A percentile compares a stretch with the other conserved stretches of the same genome.
Conservation (phyloP, 2,888 invertebrate genomes). For the Apodemia duryi region DNA sequence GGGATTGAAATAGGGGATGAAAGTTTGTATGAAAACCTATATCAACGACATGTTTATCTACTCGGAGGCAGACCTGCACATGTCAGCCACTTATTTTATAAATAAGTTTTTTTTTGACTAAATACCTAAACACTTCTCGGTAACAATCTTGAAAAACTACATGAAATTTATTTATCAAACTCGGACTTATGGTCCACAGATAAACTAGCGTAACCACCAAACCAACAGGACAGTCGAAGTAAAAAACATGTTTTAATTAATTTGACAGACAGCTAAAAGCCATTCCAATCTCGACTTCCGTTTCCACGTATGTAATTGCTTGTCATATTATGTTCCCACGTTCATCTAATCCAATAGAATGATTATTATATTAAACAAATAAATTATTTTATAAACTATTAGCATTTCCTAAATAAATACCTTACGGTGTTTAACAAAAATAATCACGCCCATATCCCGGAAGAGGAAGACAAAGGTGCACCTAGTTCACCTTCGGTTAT, state of each 20-base stretch:
- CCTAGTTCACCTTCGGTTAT: no score
- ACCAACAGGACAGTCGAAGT: not conserved
- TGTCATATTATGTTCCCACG: conserved; percentile 4
- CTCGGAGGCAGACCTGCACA: no score
- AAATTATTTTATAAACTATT: not conserved
- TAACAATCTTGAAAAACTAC: not conserved
- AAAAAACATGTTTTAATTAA: not conserved
- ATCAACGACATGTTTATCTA: no score
- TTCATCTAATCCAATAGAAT: not conserved
- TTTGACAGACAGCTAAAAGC: not conserved
- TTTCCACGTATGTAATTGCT: not conserved
- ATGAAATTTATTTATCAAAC: not conserved
- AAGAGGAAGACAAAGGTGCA: no score
- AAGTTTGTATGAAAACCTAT: no score
- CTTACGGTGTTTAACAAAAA: no score
- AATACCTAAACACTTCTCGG: not conserved
- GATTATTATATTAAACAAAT: not conserved
- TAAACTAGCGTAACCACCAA: not conserved
- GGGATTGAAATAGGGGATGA: no score
- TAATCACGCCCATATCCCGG: no score
- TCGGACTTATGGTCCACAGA: not conserved
- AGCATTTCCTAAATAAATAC: not conserved
- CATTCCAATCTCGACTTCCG: conserved; percentile 7
- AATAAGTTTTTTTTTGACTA: no score
- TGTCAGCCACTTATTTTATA: no score